A percentile compares a stretch with the other conserved stretches of the same genome.
phyloP scores from a whole-genome alignment of 1,140 invertebrate genomes.

The Agraylea sexmaculata region DNA sequence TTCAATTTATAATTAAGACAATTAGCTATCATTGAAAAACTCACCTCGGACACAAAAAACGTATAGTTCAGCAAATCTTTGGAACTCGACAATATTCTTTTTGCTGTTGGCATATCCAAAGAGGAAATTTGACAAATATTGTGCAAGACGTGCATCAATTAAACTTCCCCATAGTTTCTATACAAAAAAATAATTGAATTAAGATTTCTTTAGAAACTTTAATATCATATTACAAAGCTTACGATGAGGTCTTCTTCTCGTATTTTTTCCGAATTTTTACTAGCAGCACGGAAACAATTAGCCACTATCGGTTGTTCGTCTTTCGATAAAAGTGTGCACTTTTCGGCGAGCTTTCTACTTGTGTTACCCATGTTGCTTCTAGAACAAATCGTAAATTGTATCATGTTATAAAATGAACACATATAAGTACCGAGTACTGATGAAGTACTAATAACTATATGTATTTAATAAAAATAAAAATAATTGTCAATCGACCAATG shows the following conservation, averaged over 20 bases:
- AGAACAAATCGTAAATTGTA: no score
- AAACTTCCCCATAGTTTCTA: slow-evolving; percentile 49
- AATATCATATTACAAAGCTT: no score
- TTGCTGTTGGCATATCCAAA: slow-evolving; percentile 42
- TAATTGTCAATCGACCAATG: no score
- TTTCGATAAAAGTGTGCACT: slow-evolving; percentile 45
- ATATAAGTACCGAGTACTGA: no score
- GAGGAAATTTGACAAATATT: slow-evolving; percentile 46
- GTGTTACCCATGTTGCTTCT: slow-evolving; percentile 45
- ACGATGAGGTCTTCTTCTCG: slow-evolving; percentile 50
- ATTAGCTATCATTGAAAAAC: slow-evolving; percentile 1
- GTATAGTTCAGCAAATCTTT: slow-evolving; percentile 46
- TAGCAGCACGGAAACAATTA: slow-evolving; percentile 43
- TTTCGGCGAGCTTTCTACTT: slow-evolving; percentile 48
- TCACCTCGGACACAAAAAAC: slow-evolving; percentile 45
- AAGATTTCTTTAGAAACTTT: no score
- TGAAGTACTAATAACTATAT: no score
- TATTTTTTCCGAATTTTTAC: slow-evolving; percentile 47
- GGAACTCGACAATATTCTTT: slow-evolving; percentile 39
- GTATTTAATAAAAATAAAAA: no score
- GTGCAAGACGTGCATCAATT: slow-evolving; percentile 44
- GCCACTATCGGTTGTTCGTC: slow-evolving; percentile 48
- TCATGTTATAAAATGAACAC: no score
- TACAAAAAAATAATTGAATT: slow-evolving; percentile 25
- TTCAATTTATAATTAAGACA: neutral